A percentile compares a stretch with the other conserved stretches of the same genome.
phyloP scores from a whole-genome alignment of 2,113 vertebrate species.

The Helogale parvula region DNA sequence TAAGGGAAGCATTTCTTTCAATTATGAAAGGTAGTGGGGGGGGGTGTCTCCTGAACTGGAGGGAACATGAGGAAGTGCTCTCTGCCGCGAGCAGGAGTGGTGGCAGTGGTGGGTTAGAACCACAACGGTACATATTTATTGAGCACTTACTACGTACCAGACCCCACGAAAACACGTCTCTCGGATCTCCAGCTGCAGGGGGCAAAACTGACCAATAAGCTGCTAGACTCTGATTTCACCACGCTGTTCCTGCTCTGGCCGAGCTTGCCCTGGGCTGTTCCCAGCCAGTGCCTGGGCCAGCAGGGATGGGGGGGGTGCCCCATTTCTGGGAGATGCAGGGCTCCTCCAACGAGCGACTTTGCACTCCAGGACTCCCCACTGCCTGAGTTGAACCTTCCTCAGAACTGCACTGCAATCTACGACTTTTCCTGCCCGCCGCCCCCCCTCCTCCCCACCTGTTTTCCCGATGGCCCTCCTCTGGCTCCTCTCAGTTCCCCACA shows the following conservation, averaged over 20 bases:
- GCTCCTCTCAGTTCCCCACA: not conserved
- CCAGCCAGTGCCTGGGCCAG: not conserved
- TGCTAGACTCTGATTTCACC: not conserved
- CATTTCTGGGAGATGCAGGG: not conserved
- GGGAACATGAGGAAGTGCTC: not conserved
- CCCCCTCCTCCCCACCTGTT: not conserved
- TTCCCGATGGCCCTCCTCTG: not conserved
- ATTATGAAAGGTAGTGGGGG: not conserved
- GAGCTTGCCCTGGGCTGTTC: not conserved
- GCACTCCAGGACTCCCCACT: not conserved
- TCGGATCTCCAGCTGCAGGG: not conserved
- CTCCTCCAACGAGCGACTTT: rapidly evolving
- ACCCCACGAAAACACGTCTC: no score
- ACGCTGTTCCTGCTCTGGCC: no score
- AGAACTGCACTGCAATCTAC: not conserved
- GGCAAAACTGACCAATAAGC: not conserved
- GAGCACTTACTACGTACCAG: not conserved
- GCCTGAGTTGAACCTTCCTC: not conserved
- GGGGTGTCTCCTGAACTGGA: no score
- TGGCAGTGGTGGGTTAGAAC: not conserved
- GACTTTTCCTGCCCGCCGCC: not conserved
- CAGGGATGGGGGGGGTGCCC: not conserved
- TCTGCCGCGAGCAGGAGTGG: not conserved
- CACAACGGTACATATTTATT: not conserved
- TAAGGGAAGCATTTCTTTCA: not conserved